These are phyloP conservation scores for Oncorhynchus gorbuscha DNA, from an alignment of 2,113 vertebrate species.

Conservation along the genomic window DNA sequence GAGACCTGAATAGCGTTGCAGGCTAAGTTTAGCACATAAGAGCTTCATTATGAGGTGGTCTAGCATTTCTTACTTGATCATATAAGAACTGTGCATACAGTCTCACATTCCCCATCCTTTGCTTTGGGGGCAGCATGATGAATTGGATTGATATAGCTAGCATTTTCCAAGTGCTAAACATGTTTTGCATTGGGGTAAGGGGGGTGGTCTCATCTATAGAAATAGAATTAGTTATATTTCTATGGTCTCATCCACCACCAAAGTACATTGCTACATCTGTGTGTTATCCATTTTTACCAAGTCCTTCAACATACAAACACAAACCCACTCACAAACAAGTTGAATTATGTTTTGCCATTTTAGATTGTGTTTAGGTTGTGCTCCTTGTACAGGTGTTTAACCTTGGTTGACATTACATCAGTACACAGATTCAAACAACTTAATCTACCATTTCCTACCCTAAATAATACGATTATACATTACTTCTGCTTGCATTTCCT, in stretches of 20 bases:
- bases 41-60: constrained; percentile 53
- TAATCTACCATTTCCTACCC: neutral
- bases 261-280: neutral
- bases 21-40: constrained; percentile 59
- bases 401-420: neutral
- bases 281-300: neutral
- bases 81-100: neutral
- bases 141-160: neutral
- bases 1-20: constrained; percentile 49
- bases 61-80: constrained; percentile 53
- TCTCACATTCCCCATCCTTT: neutral
- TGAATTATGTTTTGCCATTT: neutral
- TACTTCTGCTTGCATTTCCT: constrained; percentile 18
- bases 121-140: neutral
- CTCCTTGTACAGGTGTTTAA: neutral
- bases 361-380: too few species aligned
- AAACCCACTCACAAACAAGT: neutral
- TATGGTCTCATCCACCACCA: neutral
- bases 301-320: neutral
- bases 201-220: neutral
- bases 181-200: too few species aligned
- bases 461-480: neutral
- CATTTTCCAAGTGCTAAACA: too few species aligned
- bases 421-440: neutral
- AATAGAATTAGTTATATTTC: neutral